Evolutionary conservation across 2,113 vertebrate species (phyloP).

Genomic region (Orthochromis malagaraziensis): DNA sequence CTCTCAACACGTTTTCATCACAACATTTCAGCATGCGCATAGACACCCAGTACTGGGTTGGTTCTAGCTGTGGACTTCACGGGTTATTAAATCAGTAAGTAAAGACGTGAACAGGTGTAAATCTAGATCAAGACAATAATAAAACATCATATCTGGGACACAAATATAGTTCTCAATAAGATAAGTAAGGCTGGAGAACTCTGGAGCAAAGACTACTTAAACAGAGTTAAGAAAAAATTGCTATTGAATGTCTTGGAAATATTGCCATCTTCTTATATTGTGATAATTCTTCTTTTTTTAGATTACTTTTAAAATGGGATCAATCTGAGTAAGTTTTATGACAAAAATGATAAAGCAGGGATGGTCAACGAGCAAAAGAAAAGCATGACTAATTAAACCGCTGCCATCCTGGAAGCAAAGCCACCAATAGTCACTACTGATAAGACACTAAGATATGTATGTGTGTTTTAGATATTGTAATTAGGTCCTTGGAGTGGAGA

Average conservation of each 20-base stretch:
- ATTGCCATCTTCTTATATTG: background rate
- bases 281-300: background rate
- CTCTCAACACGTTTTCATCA: background rate
- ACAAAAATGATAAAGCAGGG: background rate
- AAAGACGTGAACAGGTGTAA: background rate
- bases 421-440: background rate
- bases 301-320: background rate
- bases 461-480: slow-evolving; percentile 36
- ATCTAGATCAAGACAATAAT: background rate
- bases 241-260: background rate
- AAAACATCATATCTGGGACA: background rate
- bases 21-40: background rate
- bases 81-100: background rate
- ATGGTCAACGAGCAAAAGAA: background rate
- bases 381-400: slow-evolving; percentile 37
- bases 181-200: background rate
- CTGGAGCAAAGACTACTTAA: background rate
- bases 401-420: slow-evolving; percentile 14
- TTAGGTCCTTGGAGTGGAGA: slow-evolving; percentile 31
- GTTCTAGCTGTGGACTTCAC: background rate
- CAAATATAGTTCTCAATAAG: background rate
- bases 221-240: background rate
- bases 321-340: background rate
- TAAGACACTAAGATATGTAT: background rate
- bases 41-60: background rate